Evolutionary conservation across 2,113 vertebrate genomes (phyloP), one percentile per base, ranked within the genome.

Genomic region (Taurulus bubalis): DNA sequence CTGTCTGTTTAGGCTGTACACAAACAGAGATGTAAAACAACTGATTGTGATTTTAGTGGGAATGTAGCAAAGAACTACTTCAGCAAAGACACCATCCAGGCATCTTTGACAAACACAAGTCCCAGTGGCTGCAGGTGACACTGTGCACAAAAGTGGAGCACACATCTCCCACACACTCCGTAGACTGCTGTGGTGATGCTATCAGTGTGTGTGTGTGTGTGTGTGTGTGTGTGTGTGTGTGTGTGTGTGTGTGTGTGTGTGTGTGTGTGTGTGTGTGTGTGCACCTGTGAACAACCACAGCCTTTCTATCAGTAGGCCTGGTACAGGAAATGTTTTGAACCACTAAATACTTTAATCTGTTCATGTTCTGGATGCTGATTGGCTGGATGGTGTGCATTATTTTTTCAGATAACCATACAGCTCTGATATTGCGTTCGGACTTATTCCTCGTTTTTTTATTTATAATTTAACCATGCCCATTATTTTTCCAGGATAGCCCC

Each of bases 201-300:
- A 76, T 85, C 72, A 32, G 1, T 59, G 55, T 85, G 30, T 75
- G 22, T 74, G 30, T 4, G 30, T 32, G 30, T 4, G 30, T 32
- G 30, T 4, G 30, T 32, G 2, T 32, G 30, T 32, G 2, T 34
- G 34, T 34, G 34, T 34, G 34, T 34, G 34, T 83, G 24, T 69
- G 24, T 71, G 34, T 62, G 60, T 75, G 60, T 75, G 78, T 4
- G 30, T 32, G 30, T 4, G 30, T 32, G 2, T 32, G 30, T 32
- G 2, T 34, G 34, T 34, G 34, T 34, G 34, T 34, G 34, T 83
- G 24, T 69, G 24, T 71, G 34, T 62, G 60, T 75, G 60, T 75
- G 78, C 86, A 91, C 78, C 86, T 91, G 85, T 83, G 77, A 69
- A 67, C 71, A 77, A 81, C 79, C 32, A 81, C 85, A 85, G 42